Evolutionary conservation across 2,888 invertebrate genomes (phyloP).

Genomic region (Loripinus fragilis): DNA sequence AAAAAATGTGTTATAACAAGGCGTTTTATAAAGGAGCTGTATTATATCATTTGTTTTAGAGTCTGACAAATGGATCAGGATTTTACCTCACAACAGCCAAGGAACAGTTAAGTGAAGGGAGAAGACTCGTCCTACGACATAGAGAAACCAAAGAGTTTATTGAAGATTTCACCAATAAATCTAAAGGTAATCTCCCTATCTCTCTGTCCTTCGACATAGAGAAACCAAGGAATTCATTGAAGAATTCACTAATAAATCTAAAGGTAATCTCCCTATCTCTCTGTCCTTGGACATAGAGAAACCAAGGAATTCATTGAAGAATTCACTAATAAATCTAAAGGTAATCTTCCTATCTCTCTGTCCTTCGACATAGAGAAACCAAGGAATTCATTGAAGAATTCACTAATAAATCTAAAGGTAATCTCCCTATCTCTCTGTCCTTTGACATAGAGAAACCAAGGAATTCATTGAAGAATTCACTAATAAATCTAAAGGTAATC

Average conservation of each 20-base stretch:
- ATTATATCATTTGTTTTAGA: constrained; percentile 64
- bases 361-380: constrained; percentile 75
- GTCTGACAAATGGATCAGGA: constrained; percentile 81
- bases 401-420: constrained; percentile 76
- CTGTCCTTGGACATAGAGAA: constrained; percentile 73
- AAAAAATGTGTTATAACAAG: too few species aligned
- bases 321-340: constrained; percentile 77
- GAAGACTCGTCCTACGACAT: constrained; percentile 76
- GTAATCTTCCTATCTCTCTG: constrained; percentile 63
- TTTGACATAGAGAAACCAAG: constrained; percentile 74
- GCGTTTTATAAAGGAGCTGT: too few species aligned
- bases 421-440: too few species aligned
- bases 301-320: constrained; percentile 80
- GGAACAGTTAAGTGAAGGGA: constrained; percentile 76
- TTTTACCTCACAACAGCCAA: constrained; percentile 75
- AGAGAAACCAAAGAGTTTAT: constrained; percentile 77
- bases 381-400: constrained; percentile 81
- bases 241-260: constrained; percentile 78
- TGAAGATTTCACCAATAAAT: constrained; percentile 80
- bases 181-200: constrained; percentile 67
- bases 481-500: constrained; percentile 76
- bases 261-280: constrained; percentile 65
- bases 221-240: constrained; percentile 79
- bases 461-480: constrained; percentile 81
- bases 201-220: constrained; percentile 75